These are phyloP conservation scores for Rhinichthys klamathensis DNA, from an alignment of 2,113 vertebrate species.

Conservation along the genomic window DNA sequence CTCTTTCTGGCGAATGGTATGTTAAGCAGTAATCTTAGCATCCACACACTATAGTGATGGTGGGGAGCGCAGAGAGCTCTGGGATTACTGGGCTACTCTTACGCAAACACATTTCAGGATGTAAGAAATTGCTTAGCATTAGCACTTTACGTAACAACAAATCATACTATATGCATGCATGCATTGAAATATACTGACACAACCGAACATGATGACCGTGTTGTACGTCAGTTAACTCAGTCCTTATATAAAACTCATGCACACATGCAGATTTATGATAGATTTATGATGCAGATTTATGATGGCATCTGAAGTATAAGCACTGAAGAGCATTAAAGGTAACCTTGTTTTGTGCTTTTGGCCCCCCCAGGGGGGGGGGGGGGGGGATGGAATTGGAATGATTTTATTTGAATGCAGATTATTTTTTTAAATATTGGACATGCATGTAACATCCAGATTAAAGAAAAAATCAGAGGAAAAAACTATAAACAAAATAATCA, in stretches of 20 bases:
- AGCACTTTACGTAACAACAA: conserved; percentile 37
- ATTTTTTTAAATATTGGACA: neutral
- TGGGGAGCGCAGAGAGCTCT: conserved; percentile 16
- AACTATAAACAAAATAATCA: neutral
- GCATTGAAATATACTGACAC: conserved; percentile 5
- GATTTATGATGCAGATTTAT: neutral
- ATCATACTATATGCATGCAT: neutral
- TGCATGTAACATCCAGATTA: neutral
- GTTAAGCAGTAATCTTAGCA: conserved; percentile 23
- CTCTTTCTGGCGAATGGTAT: neutral
- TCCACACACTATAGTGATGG: neutral
- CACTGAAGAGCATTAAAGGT: neutral
- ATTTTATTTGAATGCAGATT: neutral
- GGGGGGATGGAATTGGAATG: neutral
- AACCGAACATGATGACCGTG: neutral
- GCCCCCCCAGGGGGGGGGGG: no score
- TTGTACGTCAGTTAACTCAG: neutral
- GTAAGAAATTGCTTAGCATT: conserved; percentile 37
- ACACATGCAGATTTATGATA: neutral
- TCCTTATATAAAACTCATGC: conserved; percentile 7
- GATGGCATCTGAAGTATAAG: neutral
- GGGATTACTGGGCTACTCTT: conserved; percentile 51
- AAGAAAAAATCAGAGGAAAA: neutral
- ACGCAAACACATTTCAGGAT: conserved; percentile 38
- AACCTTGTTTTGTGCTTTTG: neutral